Conservation (phyloP, 2,113 vertebrate species). For the Sinocyclocheilus maitianheensis region DNA sequence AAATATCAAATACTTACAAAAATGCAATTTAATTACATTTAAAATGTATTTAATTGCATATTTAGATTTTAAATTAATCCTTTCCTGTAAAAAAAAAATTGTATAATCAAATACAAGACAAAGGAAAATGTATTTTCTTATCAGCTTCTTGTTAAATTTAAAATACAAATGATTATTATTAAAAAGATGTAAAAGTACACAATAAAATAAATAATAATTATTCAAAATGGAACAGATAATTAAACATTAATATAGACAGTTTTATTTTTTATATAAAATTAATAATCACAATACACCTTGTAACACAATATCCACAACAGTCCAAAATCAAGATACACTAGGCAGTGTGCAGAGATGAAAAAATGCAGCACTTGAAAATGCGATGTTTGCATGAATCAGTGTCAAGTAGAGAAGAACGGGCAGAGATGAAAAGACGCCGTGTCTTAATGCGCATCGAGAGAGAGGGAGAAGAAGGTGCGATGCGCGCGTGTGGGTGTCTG, state of each 20-base stretch:
- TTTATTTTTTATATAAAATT: background rate
- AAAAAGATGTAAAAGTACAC: background rate
- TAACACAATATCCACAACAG: constrained; percentile 15
- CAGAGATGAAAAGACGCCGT: constrained; percentile 53
- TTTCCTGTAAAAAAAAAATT: background rate
- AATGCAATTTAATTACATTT: background rate
- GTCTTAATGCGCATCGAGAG: constrained; percentile 65
- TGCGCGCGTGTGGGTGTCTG: constrained; percentile 17
- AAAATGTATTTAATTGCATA: background rate
- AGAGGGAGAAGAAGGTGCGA: constrained; percentile 47
- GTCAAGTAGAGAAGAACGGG: constrained; percentile 52
- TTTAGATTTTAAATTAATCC: background rate
- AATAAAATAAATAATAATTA: background rate
- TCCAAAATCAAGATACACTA: constrained; percentile 23
- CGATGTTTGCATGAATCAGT: constrained; percentile 55
- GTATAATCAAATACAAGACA: background rate
- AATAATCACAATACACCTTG: background rate
- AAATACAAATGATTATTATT: background rate
- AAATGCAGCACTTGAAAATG: constrained; percentile 50
- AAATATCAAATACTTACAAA: background rate
- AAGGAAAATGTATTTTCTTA: background rate
- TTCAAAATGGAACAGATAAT: background rate
- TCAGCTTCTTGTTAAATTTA: background rate
- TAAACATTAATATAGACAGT: background rate
- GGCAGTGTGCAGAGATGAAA: constrained; percentile 17